Base-by-base conservation (phyloP, 2,888 invertebrate species). In the Patella caerulea region DNA sequence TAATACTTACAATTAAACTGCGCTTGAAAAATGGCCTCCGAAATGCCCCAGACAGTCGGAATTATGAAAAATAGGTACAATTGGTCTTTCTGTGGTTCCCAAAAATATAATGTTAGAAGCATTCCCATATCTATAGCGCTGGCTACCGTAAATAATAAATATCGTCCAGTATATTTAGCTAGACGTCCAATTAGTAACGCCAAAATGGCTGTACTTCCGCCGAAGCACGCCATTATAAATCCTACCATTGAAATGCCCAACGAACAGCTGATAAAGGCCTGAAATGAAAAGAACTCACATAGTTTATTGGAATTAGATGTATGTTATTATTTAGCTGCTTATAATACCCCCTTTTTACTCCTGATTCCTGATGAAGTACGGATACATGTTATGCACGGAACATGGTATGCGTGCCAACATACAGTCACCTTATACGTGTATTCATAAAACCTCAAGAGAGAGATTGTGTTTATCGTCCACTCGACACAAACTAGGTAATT, bases 51-150 rank as follows among this genome's bases (percentile, higher is more conserved):
- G 14, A 72, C 29, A 2, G 65, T 59, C 2, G 77, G 77, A n/a
- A 77, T 73, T 19, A 73, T 65, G 73, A 73, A 77, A 65, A 73
- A 73, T 2, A 73, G 53, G 1, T 15, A 19, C n/a, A 45, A 55
- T 17, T 52, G 24, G 12, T 69, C 73, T 24, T 17, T 29, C 34
- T 15, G 19, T 1, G 77, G 77, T 34, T 77, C 15, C 77, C 77
- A 77, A 3, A 71, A 74, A 69, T 79, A 83, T 75, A 86, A 29
- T 17, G 76, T 53, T 9, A 84, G 55, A 19, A 86, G 79, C 14
- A 81, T 81, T 4, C 59, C 77, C 15, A 29, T 53, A 14, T 77
- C 69, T 34, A 72, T 56, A 3, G 65, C 65, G 53, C 34, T 55
- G 17, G 65, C 56, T 12, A 73, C 19, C 3, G 19, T 73, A 59